Evolutionary conservation across 1,140 invertebrate species (phyloP).

Genomic region (Sitobion miscanthi): DNA sequence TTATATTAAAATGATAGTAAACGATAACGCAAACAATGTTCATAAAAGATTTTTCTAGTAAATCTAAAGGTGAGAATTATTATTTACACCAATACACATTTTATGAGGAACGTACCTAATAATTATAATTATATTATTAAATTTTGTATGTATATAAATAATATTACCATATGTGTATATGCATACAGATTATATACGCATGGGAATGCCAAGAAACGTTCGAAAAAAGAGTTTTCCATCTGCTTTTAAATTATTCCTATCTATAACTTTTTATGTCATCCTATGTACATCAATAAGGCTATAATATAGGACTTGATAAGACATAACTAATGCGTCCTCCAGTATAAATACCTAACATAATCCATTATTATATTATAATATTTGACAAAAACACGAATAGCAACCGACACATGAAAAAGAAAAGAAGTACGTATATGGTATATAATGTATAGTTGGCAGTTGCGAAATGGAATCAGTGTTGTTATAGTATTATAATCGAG

Average conservation of each 20-base stretch:
- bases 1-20: conserved; percentile 17
- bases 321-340: background rate
- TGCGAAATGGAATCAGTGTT: conserved; percentile 19
- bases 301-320: background rate
- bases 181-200: background rate
- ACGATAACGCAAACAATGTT: background rate
- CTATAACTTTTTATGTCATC: background rate
- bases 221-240: background rate
- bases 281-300: background rate
- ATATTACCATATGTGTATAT: background rate
- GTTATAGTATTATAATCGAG: background rate
- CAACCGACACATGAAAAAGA: background rate
- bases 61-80: conserved; percentile 31
- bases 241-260: background rate
- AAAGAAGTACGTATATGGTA: background rate
- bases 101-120: background rate
- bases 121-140: background rate
- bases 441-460: conserved; percentile 20
- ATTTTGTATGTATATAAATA: background rate
- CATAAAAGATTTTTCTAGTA: conserved; percentile 5
- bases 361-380: background rate
- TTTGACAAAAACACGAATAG: background rate
- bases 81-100: conserved; percentile 31
- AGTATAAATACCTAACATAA: background rate
- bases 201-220: background rate